Percentiles rank a stretch among this genome's conserved stretches.
Evolutionary conservation across 1,140 invertebrate species (phyloP).

Genomic region (Drosophila nebulosa): DNA sequence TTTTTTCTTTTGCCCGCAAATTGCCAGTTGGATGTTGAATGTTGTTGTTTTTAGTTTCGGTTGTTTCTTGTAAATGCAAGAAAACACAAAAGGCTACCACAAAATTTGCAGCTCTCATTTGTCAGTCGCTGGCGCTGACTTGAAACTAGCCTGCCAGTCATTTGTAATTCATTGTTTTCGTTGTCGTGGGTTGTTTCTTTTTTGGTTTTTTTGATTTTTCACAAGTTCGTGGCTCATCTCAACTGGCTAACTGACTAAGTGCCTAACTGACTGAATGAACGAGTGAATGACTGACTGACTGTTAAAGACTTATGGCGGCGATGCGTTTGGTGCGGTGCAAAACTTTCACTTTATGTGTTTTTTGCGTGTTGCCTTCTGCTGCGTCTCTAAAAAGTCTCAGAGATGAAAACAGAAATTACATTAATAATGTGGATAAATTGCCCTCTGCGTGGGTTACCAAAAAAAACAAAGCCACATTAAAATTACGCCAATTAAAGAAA

Average conservation of each 20-base stretch:
- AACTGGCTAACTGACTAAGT: slow-evolving; percentile 29
- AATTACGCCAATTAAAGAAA: slow-evolving; percentile 64
- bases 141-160: slow-evolving; percentile 57
- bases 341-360: slow-evolving; percentile 74
- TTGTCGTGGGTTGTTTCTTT: slow-evolving; percentile 36
- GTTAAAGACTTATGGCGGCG: slow-evolving; percentile 45
- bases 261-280: slow-evolving; percentile 33
- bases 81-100: slow-evolving; percentile 6
- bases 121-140: slow-evolving; percentile 31
- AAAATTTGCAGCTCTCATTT: slow-evolving; percentile 17
- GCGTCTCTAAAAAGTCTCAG: slow-evolving; percentile 20
- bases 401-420: slow-evolving; percentile 59
- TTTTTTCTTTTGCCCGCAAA: slow-evolving; percentile 1
- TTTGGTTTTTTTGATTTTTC: slow-evolving; percentile 27
- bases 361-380: slow-evolving; percentile 60
- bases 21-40: background rate
- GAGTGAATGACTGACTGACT: slow-evolving; percentile 42
- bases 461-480: background rate
- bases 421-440: slow-evolving; percentile 75
- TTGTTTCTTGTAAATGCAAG: slow-evolving; percentile 3
- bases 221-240: slow-evolving; percentile 60
- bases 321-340: slow-evolving; percentile 66
- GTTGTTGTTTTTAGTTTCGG: slow-evolving; percentile 3
- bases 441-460: slow-evolving; percentile 49
- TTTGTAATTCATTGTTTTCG: slow-evolving; percentile 70